phyloP scores from a whole-genome alignment of 2,888 invertebrate genomes.

The Brachyopa scutellaris region DNA sequence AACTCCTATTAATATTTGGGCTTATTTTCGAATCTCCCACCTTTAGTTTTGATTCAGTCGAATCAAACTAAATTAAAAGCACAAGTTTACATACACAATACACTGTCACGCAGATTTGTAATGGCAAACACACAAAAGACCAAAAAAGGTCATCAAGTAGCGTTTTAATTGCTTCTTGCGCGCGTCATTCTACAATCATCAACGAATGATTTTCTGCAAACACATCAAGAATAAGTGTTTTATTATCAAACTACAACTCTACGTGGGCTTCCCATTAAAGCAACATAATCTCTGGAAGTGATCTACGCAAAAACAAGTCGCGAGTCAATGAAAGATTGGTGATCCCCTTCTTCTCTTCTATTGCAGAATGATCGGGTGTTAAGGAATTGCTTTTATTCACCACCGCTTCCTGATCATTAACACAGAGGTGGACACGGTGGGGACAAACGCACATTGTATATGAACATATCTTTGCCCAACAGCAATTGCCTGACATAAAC shows the following conservation, averaged over 20 bases:
- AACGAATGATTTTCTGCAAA: constrained; percentile 41
- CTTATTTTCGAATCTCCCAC: too few relatives aligned
- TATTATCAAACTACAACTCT: constrained; percentile 13
- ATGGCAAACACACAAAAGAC: constrained; percentile 13
- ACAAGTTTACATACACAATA: too few relatives aligned
- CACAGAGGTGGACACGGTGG: background rate
- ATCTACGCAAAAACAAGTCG: constrained; percentile 29
- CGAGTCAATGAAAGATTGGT: background rate
- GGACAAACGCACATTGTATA: constrained; percentile 5
- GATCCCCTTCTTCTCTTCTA: too few relatives aligned
- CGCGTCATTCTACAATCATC: constrained; percentile 19
- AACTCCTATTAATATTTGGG: too few relatives aligned
- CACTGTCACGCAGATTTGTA: too few relatives aligned
- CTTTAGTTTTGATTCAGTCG: too few relatives aligned
- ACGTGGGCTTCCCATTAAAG: constrained; percentile 31
- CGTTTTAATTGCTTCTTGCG: background rate
- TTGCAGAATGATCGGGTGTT: constrained; percentile 14
- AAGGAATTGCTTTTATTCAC: too few relatives aligned
- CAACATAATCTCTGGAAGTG: constrained; percentile 37
- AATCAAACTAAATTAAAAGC: too few relatives aligned
- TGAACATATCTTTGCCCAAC: constrained; percentile 27
- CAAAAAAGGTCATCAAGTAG: constrained; percentile 33
- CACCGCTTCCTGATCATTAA: background rate
- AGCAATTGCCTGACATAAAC: constrained; percentile 49
- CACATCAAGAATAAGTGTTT: constrained; percentile 14